Percentiles rank a stretch among this genome's conserved stretches.
These are phyloP conservation scores for Drosophila prolongata DNA, from an alignment of 2,888 invertebrate species.

Conservation along the genomic window DNA sequence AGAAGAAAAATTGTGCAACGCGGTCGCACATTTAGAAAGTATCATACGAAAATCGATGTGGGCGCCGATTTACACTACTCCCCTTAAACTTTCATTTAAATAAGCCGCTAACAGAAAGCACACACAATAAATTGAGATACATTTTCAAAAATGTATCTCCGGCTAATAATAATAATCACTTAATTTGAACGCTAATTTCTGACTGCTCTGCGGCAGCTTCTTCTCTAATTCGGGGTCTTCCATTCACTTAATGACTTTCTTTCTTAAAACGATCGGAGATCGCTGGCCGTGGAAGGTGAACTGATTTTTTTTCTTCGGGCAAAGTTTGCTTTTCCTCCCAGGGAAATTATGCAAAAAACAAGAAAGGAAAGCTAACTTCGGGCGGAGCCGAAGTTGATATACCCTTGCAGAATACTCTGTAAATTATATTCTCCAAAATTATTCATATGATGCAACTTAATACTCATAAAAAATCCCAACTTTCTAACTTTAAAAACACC, in stretches of 20 bases:
- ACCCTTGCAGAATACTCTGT: too few relatives aligned
- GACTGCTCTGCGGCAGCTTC: constrained; percentile 19
- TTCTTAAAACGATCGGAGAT: constrained; percentile 47
- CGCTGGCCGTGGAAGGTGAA: constrained; percentile 58
- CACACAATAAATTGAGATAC: constrained; percentile 41
- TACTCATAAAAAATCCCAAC: too few relatives aligned
- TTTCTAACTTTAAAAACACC: too few relatives aligned
- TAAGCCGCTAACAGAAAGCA: constrained; percentile 51
- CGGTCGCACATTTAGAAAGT: constrained; percentile 47
- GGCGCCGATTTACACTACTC: constrained; percentile 28
- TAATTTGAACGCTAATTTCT: constrained; percentile 73
- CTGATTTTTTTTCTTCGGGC: constrained; percentile 58
- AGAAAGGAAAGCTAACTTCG: too few relatives aligned
- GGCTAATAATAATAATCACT: constrained; percentile 76
- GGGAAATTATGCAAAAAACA: constrained; percentile 71
- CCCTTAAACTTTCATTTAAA: constrained; percentile 67
- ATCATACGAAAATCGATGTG: constrained; percentile 28
- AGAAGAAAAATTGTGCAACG: constrained; percentile 45
- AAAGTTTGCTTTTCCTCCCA: constrained; percentile 43
- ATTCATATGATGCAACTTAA: too few relatives aligned
- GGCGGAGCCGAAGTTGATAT: too few relatives aligned
- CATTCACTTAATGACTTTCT: constrained; percentile 71
- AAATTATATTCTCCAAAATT: too few relatives aligned
- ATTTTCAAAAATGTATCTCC: constrained; percentile 38
- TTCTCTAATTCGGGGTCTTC: constrained; percentile 10